phyloP scores from a whole-genome alignment of 2,113 vertebrate species.

The Tragelaphus imberbis region DNA sequence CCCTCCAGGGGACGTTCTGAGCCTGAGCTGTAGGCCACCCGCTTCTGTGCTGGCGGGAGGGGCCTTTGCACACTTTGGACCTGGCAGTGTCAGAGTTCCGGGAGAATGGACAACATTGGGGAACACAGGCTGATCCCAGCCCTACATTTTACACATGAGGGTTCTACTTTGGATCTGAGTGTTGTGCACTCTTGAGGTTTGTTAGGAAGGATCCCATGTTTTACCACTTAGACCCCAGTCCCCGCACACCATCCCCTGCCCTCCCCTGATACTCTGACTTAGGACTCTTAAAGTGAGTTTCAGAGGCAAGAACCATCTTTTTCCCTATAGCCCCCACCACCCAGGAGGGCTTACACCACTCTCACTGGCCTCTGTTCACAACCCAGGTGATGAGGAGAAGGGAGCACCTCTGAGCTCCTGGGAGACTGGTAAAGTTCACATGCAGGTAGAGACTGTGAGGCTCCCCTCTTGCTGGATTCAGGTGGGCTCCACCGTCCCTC shows the following conservation, averaged over 20 bases:
- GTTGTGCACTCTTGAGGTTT: not conserved
- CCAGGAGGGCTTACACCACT: rapidly evolving
- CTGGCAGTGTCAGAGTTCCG: not conserved
- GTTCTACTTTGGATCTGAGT: not conserved
- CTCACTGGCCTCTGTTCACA: not conserved
- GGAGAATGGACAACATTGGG: not conserved
- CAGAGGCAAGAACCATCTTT: not conserved
- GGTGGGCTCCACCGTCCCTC: not conserved
- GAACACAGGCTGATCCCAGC: not conserved
- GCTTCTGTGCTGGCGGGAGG: not conserved
- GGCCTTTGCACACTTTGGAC: not conserved
- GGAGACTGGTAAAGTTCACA: not conserved
- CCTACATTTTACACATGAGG: not conserved
- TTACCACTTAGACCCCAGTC: not conserved
- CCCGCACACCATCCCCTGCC: rapidly evolving
- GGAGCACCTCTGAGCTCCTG: not conserved
- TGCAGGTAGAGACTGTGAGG: not conserved
- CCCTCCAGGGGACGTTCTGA: not conserved
- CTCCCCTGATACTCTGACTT: not conserved
- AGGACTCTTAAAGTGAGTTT: not conserved
- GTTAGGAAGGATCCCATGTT: not conserved
- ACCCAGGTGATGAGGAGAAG: not conserved
- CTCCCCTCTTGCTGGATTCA: not conserved
- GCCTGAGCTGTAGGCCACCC: not conserved
- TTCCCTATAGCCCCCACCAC: not conserved